Evolutionary conservation across 1,140 invertebrate genomes (phyloP).

Genomic region (Euwallacea fornicatus): DNA sequence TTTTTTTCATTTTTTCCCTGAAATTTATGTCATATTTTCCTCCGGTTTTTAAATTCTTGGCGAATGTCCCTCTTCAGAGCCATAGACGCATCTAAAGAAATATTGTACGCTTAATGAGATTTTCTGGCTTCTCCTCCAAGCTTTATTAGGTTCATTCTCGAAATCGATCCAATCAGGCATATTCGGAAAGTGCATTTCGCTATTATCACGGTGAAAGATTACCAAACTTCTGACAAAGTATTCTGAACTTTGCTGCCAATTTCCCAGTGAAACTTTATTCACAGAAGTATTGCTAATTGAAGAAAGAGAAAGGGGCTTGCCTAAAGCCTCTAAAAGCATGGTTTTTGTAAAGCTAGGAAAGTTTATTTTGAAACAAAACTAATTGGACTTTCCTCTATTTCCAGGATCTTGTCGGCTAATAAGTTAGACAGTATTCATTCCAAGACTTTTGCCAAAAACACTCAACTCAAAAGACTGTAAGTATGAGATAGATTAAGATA

Average conservation of each 20-base stretch:
- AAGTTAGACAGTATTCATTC: conserved; percentile 59
- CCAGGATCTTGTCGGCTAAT: conserved; percentile 62
- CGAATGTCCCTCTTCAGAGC: conserved; percentile 3
- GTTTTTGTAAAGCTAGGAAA: no score
- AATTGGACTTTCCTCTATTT: conserved; percentile 42
- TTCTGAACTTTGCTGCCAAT: conserved; percentile 13
- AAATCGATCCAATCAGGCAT: conserved; percentile 25
- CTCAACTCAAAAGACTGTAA: conserved; percentile 59
- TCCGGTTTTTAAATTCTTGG: neutral
- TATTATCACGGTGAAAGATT: conserved; percentile 24
- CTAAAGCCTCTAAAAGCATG: no score
- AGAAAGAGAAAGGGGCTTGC: neutral
- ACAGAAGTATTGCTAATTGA: neutral
- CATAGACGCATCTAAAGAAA: conserved; percentile 9
- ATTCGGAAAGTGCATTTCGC: conserved; percentile 29
- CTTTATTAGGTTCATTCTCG: conserved; percentile 22
- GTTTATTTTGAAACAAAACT: neutral
- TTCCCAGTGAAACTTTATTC: neutral
- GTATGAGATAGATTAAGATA: conserved; percentile 37
- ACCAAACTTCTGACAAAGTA: conserved; percentile 21
- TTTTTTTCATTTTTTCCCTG: neutral
- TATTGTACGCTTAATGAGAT: conserved; percentile 21
- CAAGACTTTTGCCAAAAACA: conserved; percentile 57
- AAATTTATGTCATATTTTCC: neutral
- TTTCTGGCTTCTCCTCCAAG: conserved; percentile 1